Conservation (phyloP, 2,113 vertebrate genomes). For the Brachionichthys hirsutus region DNA sequence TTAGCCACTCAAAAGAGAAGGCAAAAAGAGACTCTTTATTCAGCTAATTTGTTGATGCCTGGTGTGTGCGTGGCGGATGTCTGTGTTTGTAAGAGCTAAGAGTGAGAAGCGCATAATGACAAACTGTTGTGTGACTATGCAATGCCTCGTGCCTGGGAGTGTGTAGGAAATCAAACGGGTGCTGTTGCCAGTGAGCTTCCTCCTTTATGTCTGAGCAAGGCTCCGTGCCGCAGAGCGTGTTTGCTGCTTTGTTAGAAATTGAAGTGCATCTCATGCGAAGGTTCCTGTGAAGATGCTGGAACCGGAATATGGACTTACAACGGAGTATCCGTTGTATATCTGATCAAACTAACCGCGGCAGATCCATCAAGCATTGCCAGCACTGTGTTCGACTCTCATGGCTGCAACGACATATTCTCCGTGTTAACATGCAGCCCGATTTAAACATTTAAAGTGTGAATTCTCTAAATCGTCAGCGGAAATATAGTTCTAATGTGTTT, state of each 20-base stretch:
- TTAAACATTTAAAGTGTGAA: too few species aligned
- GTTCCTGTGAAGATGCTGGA: slow-evolving; percentile 8
- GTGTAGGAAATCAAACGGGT: slow-evolving; percentile 49
- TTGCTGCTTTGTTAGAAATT: slow-evolving; percentile 27
- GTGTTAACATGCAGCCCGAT: too few species aligned
- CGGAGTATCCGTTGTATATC: too few species aligned
- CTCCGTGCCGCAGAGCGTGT: slow-evolving; percentile 25
- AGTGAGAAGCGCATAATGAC: slow-evolving; percentile 67
- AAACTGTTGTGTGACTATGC: slow-evolving; percentile 64
- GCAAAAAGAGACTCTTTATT: slow-evolving; percentile 71
- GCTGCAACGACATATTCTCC: too few species aligned
- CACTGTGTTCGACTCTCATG: too few species aligned
- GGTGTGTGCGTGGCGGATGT: slow-evolving; percentile 50
- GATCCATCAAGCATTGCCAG: too few species aligned
- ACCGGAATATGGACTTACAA: background rate
- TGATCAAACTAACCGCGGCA: too few species aligned
- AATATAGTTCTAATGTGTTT: too few species aligned
- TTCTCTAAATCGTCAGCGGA: too few species aligned
- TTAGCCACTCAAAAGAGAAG: slow-evolving; percentile 73
- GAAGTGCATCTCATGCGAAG: background rate
- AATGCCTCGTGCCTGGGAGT: slow-evolving; percentile 31
- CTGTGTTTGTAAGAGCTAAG: slow-evolving; percentile 29
- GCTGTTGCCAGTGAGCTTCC: slow-evolving; percentile 28
- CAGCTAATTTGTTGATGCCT: slow-evolving; percentile 69
- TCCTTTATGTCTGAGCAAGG: slow-evolving; percentile 33